Percentiles rank a stretch among this genome's conserved stretches.
Conservation (phyloP, 2,888 invertebrate genomes). For the Entomobrya proxima region DNA sequence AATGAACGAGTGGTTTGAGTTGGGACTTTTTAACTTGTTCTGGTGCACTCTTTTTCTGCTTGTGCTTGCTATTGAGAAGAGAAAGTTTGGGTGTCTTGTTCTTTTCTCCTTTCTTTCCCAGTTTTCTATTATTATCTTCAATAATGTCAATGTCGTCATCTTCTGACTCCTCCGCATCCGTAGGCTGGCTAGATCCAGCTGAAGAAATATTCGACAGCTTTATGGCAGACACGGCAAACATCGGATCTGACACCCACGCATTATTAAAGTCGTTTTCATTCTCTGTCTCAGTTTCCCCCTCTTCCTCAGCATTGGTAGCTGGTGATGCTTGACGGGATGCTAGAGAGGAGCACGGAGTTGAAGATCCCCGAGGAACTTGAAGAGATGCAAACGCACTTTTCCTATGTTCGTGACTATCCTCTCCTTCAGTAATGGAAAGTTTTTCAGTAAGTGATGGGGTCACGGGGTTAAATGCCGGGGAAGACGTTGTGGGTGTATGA, state of each 20-base stretch:
- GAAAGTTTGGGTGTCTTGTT: slow-evolving; percentile 34
- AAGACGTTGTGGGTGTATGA: background rate
- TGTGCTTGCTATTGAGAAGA: background rate
- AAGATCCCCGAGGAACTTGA: slow-evolving; percentile 6
- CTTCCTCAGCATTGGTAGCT: slow-evolving; percentile 26
- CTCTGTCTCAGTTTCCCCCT: slow-evolving; percentile 55
- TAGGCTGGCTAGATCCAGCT: slow-evolving; percentile 31
- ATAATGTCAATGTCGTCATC: background rate
- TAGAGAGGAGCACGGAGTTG: background rate
- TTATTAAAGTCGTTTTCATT: slow-evolving; percentile 59
- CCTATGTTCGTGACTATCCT: background rate
- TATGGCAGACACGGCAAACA: slow-evolving; percentile 70
- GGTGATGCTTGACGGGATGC: background rate
- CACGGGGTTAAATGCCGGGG: slow-evolving; percentile 47
- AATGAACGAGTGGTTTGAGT: slow-evolving; percentile 68
- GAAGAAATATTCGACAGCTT: slow-evolving; percentile 27
- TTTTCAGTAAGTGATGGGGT: slow-evolving; percentile 62
- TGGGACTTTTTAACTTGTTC: slow-evolving; percentile 32
- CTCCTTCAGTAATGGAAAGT: background rate
- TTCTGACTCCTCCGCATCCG: slow-evolving; percentile 3
- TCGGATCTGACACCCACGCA: slow-evolving; percentile 69
- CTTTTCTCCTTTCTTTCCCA: slow-evolving; percentile 13
- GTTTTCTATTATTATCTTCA: background rate
- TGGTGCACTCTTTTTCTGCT: background rate
- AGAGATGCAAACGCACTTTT: slow-evolving; percentile 38